Percentiles rank a stretch among this genome's conserved stretches.
phyloP scores from a whole-genome alignment of 1,140 invertebrate species.

The Calliopsis andreniformis region DNA sequence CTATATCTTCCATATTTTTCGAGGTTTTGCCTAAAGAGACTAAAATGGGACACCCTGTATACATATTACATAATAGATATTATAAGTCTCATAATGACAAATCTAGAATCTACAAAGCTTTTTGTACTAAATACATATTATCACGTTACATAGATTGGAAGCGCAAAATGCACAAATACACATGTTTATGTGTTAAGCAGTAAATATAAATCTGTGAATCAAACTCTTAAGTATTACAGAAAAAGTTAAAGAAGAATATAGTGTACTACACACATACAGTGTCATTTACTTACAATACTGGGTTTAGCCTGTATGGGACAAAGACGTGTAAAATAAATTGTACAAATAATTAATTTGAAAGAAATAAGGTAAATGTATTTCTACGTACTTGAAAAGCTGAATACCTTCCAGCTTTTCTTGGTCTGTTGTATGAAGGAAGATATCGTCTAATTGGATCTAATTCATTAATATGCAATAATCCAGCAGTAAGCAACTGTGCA shows the following conservation, averaged over 20 bases:
- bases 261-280: slow-evolving; percentile 46
- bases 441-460: slow-evolving; percentile 97
- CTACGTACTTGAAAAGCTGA: slow-evolving; percentile 96
- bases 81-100: background rate
- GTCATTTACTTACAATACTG: slow-evolving; percentile 86
- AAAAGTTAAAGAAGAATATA: slow-evolving; percentile 8
- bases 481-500: slow-evolving; percentile 93
- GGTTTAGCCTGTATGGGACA: slow-evolving; percentile 86
- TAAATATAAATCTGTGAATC: background rate
- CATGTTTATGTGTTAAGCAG: too few relatives aligned
- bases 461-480: slow-evolving; percentile 96
- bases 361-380: background rate
- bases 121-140: slow-evolving; percentile 4
- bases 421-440: slow-evolving; percentile 97
- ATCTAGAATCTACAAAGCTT: too few relatives aligned
- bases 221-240: background rate
- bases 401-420: slow-evolving; percentile 93
- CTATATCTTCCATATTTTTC: too few relatives aligned
- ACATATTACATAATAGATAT: background rate
- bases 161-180: slow-evolving; percentile 15
- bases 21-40: too few relatives aligned
- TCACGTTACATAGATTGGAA: background rate
- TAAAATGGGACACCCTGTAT: too few relatives aligned
- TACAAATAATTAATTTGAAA: slow-evolving; percentile 15
- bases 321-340: slow-evolving; percentile 51